Conservation (phyloP, 1,140 invertebrate genomes). For the Oryctes rhinoceros region DNA sequence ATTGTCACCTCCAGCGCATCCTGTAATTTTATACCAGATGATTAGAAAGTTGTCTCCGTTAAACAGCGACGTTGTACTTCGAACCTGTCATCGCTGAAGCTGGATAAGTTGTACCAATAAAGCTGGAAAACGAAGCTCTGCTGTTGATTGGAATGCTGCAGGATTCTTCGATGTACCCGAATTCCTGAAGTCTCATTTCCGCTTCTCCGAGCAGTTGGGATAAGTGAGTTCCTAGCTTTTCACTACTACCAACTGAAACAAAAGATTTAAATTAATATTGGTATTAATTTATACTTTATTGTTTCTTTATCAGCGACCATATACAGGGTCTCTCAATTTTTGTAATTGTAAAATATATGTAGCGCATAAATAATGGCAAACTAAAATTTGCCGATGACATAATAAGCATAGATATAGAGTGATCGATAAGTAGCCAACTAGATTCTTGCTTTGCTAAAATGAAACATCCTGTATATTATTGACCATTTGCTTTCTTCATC, state of each 20-base stretch:
- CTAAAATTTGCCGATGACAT: too few relatives aligned
- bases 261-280: conserved; percentile 38
- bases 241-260: conserved; percentile 73
- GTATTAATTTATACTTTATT: too few relatives aligned
- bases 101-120: conserved; percentile 58
- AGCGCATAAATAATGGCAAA: too few relatives aligned
- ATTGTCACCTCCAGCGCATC: conserved; percentile 74
- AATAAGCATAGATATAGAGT: too few relatives aligned
- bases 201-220: conserved; percentile 81
- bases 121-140: conserved; percentile 64
- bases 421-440: too few relatives aligned
- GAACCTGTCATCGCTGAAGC: conserved; percentile 59
- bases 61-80: background rate
- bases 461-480: too few relatives aligned
- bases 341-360: too few relatives aligned
- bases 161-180: conserved; percentile 65
- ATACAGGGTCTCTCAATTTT: too few relatives aligned
- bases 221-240: conserved; percentile 76
- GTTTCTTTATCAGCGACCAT: too few relatives aligned
- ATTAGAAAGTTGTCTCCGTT: background rate
- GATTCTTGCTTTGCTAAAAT: too few relatives aligned
- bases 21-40: conserved; percentile 58
- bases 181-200: conserved; percentile 77
- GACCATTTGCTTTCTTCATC: too few relatives aligned
- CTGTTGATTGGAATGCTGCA: conserved; percentile 58